Evolutionary conservation across 1,140 invertebrate species (phyloP).

Genomic region (Gonioctena quinquepunctata): DNA sequence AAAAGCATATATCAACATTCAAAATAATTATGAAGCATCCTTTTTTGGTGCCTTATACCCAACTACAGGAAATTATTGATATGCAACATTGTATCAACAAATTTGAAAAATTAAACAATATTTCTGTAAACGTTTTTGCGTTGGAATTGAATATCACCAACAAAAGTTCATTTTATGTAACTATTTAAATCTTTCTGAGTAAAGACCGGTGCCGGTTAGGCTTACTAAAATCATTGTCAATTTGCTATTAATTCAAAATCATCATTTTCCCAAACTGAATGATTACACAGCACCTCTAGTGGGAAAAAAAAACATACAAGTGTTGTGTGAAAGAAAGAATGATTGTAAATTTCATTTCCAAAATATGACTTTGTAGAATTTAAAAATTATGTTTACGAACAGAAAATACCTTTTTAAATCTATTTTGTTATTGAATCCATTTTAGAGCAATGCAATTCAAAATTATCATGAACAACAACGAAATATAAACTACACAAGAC

Average conservation of each 20-base stretch:
- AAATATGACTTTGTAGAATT: not conserved
- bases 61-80: not conserved
- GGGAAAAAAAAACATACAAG: constrained; percentile 1
- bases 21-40: not conserved
- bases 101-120: constrained; percentile 41
- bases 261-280: constrained; percentile 23
- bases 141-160: constrained; percentile 17
- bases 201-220: constrained; percentile 16
- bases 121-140: constrained; percentile 36
- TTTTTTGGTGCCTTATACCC: not conserved
- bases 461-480: not conserved
- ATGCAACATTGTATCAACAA: constrained; percentile 21
- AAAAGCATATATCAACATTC: not conserved
- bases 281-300: constrained; percentile 23
- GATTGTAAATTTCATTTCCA: not conserved
- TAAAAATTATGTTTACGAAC: not conserved
- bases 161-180: constrained; percentile 4
- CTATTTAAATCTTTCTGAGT: too few relatives aligned
- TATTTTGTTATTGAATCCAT: too few relatives aligned
- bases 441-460: not conserved
- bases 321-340: not conserved
- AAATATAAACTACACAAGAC: not conserved
- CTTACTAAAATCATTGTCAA: constrained; percentile 37
- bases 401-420: not conserved
- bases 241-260: constrained; percentile 39